Evolutionary conservation across 2,888 invertebrate genomes (phyloP).

Genomic region (Timandra comae): DNA sequence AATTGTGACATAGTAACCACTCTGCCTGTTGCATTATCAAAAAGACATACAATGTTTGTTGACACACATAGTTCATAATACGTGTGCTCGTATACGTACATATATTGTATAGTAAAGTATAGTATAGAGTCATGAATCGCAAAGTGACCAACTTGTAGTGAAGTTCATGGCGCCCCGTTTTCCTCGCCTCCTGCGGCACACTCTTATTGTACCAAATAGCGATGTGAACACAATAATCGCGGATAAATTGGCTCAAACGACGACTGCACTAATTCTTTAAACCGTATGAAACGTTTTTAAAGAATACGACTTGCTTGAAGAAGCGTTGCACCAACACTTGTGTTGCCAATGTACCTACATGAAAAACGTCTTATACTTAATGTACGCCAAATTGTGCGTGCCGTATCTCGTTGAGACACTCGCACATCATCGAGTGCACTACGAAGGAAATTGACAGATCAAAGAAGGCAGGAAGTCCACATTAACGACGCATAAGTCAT

Average conservation of each 20-base stretch:
- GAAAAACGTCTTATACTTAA: too few relatives aligned
- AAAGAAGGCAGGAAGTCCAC: conserved; percentile 66
- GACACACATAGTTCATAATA: too few relatives aligned
- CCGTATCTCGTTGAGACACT: conserved; percentile 44
- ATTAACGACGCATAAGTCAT: conserved; percentile 54
- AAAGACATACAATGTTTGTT: too few relatives aligned
- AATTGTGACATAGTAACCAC: too few relatives aligned
- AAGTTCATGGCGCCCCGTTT: conserved; percentile 3
- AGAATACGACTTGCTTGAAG: conserved; percentile 39
- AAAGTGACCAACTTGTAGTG: too few relatives aligned
- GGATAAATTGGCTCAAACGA: conserved; percentile 62
- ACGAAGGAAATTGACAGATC: conserved; percentile 64
- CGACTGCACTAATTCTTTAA: conserved; percentile 56
- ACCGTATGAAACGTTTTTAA: conserved; percentile 62
- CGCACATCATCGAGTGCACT: conserved; percentile 49
- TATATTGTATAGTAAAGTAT: too few relatives aligned
- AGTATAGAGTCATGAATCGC: neutral
- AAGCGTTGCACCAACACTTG: too few relatives aligned
- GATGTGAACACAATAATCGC: conserved; percentile 55
- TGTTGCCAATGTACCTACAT: too few relatives aligned
- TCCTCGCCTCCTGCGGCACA: conserved; percentile 19
- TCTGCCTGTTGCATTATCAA: too few relatives aligned
- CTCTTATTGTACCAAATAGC: conserved; percentile 41
- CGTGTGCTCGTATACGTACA: too few relatives aligned
- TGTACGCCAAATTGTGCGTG: conserved; percentile 51